Percentiles rank a stretch among this genome's conserved stretches.
These are phyloP conservation scores for Gerris buenoi DNA, from an alignment of 1,140 invertebrate genomes.

Conservation along the genomic window DNA sequence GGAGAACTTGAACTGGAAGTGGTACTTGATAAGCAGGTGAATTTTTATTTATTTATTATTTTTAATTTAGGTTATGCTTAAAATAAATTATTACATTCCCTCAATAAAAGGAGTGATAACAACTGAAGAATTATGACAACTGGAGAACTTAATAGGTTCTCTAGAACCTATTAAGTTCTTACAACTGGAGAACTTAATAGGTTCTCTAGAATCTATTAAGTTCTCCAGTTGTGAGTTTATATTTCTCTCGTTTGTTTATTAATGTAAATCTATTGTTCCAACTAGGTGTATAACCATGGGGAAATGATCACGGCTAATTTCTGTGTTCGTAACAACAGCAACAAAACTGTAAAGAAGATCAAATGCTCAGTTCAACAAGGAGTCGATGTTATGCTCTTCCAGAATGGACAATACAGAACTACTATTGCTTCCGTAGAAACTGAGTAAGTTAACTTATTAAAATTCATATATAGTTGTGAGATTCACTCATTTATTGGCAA, in stretches of 20 bases:
- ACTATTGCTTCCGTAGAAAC: constrained; percentile 85
- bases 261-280: too few relatives aligned
- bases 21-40: constrained; percentile 85
- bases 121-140: too few relatives aligned
- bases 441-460: constrained; percentile 58
- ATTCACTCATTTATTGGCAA: too few relatives aligned
- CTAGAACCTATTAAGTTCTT: background rate
- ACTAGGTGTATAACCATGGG: constrained; percentile 90
- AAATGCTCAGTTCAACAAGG: constrained; percentile 83
- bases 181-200: too few relatives aligned
- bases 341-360: constrained; percentile 96
- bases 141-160: background rate
- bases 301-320: constrained; percentile 89
- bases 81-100: too few relatives aligned
- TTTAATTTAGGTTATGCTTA: too few relatives aligned
- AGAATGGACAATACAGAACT: constrained; percentile 94
- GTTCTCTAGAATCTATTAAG: too few relatives aligned
- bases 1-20: constrained; percentile 90
- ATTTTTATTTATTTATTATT: background rate
- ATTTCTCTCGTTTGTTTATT: too few relatives aligned
- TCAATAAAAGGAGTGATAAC: too few relatives aligned
- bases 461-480: too few relatives aligned
- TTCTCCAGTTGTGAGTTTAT: too few relatives aligned
- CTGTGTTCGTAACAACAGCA: constrained; percentile 90
- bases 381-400: constrained; percentile 95